Conservation (phyloP, 2,113 vertebrate genomes). For the Oophaga pumilio region DNA sequence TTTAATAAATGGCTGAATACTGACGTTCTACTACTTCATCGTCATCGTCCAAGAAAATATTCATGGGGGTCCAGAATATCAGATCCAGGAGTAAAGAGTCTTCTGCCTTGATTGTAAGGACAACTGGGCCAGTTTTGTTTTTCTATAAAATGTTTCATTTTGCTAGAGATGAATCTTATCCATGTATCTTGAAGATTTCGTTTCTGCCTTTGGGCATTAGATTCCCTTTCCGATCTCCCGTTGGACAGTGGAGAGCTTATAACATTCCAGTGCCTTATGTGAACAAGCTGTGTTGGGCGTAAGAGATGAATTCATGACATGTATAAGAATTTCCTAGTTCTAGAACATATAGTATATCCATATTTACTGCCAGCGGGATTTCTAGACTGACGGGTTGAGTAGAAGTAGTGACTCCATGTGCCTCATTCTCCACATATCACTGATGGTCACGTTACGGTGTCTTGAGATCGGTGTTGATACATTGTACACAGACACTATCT, state of each 20-base stretch:
- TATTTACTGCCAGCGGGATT: conserved; percentile 2
- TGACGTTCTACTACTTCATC: neutral
- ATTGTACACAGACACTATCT: neutral
- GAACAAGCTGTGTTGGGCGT: neutral
- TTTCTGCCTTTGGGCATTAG: neutral
- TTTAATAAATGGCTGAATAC: neutral
- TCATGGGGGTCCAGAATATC: neutral
- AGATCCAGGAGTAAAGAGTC: neutral
- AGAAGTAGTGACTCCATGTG: neutral
- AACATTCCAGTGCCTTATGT: conserved; percentile 45
- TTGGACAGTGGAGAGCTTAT: conserved; percentile 12
- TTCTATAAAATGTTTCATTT: neutral
- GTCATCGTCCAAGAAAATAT: neutral
- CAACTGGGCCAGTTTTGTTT: neutral
- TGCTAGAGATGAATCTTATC: neutral
- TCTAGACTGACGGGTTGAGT: neutral
- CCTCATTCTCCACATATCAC: neutral
- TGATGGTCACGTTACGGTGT: neutral
- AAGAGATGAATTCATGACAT: neutral
- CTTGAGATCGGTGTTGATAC: neutral
- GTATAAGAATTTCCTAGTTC: neutral
- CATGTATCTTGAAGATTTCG: neutral
- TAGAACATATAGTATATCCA: neutral
- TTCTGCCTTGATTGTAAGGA: neutral
- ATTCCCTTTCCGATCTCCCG: neutral